Base-by-base conservation (phyloP, 2,888 invertebrate species). In the Drosophila mimetica region DNA sequence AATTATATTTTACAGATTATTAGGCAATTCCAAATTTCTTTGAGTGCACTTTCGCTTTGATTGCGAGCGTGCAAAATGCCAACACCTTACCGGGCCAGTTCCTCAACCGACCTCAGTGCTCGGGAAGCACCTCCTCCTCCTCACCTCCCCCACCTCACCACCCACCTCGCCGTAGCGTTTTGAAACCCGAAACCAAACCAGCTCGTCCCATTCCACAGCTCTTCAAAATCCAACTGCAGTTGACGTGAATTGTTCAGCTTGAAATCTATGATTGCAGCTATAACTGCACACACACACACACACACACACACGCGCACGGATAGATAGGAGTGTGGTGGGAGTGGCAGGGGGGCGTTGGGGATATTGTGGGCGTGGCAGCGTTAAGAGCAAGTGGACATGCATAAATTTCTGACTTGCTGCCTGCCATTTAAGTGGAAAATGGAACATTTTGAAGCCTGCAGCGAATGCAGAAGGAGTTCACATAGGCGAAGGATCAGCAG, bases 221-320 rank as follows among this genome's bases (percentile, higher is more conserved):
- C 80, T 80, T 74, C 75, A 84, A 57, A 77, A 79, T 72, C 63
- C 81, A 65, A 78, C 83, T 82, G 82, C 88, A 87, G 69, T 87
- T 82, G 82, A 82, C 82, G 69, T 87, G 79, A 82, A 85, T 82
- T 85, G 82, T 87, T 73, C 82, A 74, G 86, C 74, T 82, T 74
- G 86, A 87, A 82, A 82, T 82, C 82, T 82, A 82, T 85, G 82
- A 82, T 82, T 82, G 82, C 82, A 74, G 82, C 79, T 73, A 82
- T 82, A 85, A 67, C 72, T 59, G 67, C 55, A 52, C 57, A 71
- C 52, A 55, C 32, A 57, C 18, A 47, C 32, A 41, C 18, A 30
- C 11, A 48, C 1, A 9, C 14, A 16, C 30, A 30, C 2, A 32
- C 30, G 11, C 36, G 14, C 42, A 42, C 22, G 22, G 14, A 28